Conservation (phyloP, 1,140 invertebrate genomes). For the Zaprionus kolodkinae region DNA sequence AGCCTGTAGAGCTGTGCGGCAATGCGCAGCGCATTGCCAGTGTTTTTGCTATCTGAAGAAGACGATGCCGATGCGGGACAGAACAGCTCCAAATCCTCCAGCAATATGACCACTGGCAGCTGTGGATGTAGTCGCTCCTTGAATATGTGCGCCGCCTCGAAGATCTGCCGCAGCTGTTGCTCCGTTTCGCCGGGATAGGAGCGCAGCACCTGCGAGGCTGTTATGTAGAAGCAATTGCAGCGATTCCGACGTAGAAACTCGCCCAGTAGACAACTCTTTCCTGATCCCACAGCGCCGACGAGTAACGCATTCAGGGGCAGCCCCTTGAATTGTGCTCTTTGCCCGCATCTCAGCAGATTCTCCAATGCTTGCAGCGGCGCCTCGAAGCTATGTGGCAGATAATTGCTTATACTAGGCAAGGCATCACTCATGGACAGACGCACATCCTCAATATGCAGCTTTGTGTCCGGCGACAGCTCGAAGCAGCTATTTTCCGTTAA, state of each 20-base stretch:
- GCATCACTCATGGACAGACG: conserved; percentile 20
- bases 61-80: conserved; percentile 59
- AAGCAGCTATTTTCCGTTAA: conserved; percentile 34
- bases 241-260: conserved; percentile 52
- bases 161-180: conserved; percentile 76
- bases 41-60: conserved; percentile 38
- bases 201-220: conserved; percentile 59
- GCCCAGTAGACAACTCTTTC: conserved; percentile 62
- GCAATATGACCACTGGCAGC: conserved; percentile 67
- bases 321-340: not conserved
- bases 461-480: conserved; percentile 26
- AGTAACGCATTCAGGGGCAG: conserved; percentile 62
- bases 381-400: conserved; percentile 48
- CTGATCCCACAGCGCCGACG: conserved; percentile 64
- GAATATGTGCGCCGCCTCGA: conserved; percentile 78
- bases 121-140: conserved; percentile 45
- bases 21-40: conserved; percentile 68
- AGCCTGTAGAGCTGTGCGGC: conserved; percentile 76
- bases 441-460: conserved; percentile 51
- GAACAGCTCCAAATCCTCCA: conserved; percentile 83
- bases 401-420: conserved; percentile 18
- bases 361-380: conserved; percentile 39
- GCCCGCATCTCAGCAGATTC: conserved; percentile 42
- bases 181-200: conserved; percentile 85
- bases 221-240: conserved; percentile 68